Percentiles rank a stretch among this genome's conserved stretches.
These are phyloP conservation scores for Aldabrachelys gigantea DNA, from an alignment of 2,113 vertebrate genomes.

Conservation along the genomic window DNA sequence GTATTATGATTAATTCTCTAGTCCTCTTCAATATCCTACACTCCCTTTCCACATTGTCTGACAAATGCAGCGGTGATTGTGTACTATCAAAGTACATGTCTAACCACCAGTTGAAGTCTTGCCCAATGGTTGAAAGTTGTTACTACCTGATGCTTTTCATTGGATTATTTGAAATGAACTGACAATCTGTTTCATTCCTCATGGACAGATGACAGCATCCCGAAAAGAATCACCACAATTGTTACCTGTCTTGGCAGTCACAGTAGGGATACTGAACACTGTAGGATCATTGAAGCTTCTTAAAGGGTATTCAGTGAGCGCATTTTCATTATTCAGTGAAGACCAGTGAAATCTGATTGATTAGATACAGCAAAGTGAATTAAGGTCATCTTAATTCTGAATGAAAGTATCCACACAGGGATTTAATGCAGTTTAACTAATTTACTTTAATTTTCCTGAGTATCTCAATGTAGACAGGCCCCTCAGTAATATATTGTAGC, in stretches of 20 bases:
- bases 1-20: constrained; percentile 29
- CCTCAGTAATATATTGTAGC: not conserved
- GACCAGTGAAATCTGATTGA: not conserved
- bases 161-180: not conserved
- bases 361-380: not conserved
- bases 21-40: not conserved
- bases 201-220: not conserved
- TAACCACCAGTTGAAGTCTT: not conserved
- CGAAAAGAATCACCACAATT: not conserved
- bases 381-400: too few species aligned
- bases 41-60: not conserved
- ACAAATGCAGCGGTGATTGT: not conserved
- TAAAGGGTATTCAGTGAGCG: not conserved
- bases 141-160: not conserved
- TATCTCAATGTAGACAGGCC: too few species aligned
- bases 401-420: too few species aligned
- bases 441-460: too few species aligned
- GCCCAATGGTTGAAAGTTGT: not conserved
- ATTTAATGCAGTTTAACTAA: too few species aligned
- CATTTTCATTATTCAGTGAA: not conserved
- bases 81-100: not conserved
- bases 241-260: not conserved
- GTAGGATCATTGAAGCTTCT: not conserved
- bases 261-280: not conserved
- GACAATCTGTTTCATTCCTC: not conserved